Evolutionary conservation across 2,113 vertebrate genomes (phyloP), one percentile per base, ranked within the genome.

Genomic region (Oncorhynchus clarkii): DNA sequence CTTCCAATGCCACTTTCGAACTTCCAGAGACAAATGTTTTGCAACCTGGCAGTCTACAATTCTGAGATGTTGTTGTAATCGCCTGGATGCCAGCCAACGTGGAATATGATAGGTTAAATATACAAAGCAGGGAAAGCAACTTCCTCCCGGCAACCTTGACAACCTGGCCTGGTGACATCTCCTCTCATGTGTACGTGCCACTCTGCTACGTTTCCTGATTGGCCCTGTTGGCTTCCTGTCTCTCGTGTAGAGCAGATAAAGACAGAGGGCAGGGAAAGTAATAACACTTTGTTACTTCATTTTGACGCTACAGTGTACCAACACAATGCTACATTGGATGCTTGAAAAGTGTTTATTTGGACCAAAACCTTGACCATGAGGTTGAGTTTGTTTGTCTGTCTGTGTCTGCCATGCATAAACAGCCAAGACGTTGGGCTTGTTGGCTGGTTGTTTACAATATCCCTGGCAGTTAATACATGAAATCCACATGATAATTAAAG

Each of bases 91-190:
- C 64, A 59, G 60, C 12, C 4, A 48, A 45, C 2, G 9, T 45
- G 39, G 39, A 45, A 45, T 45, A 45, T 12, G 39, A 45, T 45
- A 45, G 8, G 39, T 39, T 39, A 45, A 45, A 45, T 11, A 2
- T 1, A 5, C 4, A 31, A 13, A 8, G 74, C 31, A 65, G 49
- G 6, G 62, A 2, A 2, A 31, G 67, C 64, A 26, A 67, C 72
- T 74, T 85, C 76, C 75, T 78, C 31, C 22, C 0, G 0, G 8
- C 67, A 76, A 76, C 80, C 83, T 80, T 78, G 83, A 81, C n/a
- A 1, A 13, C 34, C 54, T 22, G 1, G 26, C 67, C 31, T 11
- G 26, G 16, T 13, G 5, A 27, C 5, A 12, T 39, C 39, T 39
- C 29, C 68, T 54, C 51, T 16, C 51, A 18, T 54, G 51, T 54